Evolutionary conservation across 2,888 invertebrate species (phyloP).

Genomic region (Strigamia transsilvanica): DNA sequence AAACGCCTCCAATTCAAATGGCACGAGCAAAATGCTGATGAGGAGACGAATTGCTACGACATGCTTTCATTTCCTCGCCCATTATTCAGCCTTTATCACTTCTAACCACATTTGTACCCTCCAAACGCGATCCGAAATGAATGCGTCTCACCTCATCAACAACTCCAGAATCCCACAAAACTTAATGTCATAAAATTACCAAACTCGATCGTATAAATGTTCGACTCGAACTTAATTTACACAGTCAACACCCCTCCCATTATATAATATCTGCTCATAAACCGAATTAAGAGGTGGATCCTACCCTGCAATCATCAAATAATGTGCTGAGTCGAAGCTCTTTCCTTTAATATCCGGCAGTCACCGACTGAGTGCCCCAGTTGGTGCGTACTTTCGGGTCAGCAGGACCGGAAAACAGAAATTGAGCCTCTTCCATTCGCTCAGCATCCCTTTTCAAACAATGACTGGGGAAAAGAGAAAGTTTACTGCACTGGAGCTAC

Average conservation of each 20-base stretch:
- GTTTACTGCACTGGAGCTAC: not conserved
- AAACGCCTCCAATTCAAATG: conserved; percentile 35
- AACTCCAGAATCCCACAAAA: conserved; percentile 11
- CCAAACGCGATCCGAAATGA: not conserved
- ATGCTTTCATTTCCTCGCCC: conserved; percentile 31
- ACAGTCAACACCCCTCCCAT: conserved; percentile 1
- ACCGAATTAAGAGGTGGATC: conserved; percentile 7
- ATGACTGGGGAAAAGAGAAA: not conserved
- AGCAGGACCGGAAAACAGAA: conserved; percentile 1
- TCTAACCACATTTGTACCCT: conserved; percentile 14
- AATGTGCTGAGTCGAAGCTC: conserved; percentile 25
- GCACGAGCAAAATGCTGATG: conserved; percentile 31
- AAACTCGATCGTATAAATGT: not conserved
- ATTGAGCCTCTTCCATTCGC: not conserved
- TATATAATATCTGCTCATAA: conserved; percentile 21
- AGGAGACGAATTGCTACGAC: conserved; percentile 38
- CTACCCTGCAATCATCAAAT: conserved; percentile 28
- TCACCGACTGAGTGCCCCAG: not conserved
- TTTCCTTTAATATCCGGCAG: conserved; percentile 21
- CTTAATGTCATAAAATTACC: not conserved
- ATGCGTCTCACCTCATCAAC: conserved; percentile 17
- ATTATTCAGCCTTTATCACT: conserved; percentile 30
- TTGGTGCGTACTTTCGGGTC: conserved; percentile 9
- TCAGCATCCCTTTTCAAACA: not conserved
- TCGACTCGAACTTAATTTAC: conserved; percentile 25